phyloP scores from a whole-genome alignment of 1,140 invertebrate species.

The Coenobita brevimanus region DNA sequence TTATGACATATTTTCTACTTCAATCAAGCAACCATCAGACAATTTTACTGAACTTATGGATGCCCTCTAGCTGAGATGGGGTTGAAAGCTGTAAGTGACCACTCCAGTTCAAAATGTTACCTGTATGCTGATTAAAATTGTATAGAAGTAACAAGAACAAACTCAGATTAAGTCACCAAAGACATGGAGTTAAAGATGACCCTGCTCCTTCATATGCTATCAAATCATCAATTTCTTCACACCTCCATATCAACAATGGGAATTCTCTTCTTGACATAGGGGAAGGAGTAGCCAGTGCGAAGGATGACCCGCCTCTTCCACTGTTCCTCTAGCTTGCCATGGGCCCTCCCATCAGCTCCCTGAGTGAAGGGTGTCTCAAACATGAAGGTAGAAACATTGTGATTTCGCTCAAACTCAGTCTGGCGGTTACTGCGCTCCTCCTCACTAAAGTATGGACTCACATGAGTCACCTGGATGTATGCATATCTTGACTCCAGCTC shows the following conservation, averaged over 20 bases:
- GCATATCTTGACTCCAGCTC: constrained; percentile 88
- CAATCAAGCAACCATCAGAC: too few species aligned
- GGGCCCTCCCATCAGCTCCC: constrained; percentile 79
- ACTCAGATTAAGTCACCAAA: too few species aligned
- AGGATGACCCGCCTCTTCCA: constrained; percentile 90
- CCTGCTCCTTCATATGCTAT: too few species aligned
- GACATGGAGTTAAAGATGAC: too few species aligned
- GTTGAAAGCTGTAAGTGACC: too few species aligned
- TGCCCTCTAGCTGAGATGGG: too few species aligned
- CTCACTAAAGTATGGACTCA: constrained; percentile 79
- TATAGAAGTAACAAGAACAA: too few species aligned
- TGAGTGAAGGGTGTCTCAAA: constrained; percentile 95
- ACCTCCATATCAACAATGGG: constrained; percentile 78
- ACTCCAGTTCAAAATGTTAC: too few species aligned
- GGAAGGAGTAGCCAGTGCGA: constrained; percentile 88
- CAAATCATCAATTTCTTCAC: too few species aligned
- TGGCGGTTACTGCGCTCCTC: constrained; percentile 72
- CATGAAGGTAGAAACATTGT: constrained; percentile 90
- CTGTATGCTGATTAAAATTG: too few species aligned
- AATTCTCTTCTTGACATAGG: constrained; percentile 93
- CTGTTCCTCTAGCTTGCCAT: constrained; percentile 89
- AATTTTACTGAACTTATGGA: too few species aligned
- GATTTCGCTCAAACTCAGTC: constrained; percentile 90
- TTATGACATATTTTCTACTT: too few species aligned
- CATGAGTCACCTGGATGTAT: constrained; percentile 93